Base-by-base conservation (phyloP, 2,888 invertebrate genomes). In the Sycophila texana region DNA sequence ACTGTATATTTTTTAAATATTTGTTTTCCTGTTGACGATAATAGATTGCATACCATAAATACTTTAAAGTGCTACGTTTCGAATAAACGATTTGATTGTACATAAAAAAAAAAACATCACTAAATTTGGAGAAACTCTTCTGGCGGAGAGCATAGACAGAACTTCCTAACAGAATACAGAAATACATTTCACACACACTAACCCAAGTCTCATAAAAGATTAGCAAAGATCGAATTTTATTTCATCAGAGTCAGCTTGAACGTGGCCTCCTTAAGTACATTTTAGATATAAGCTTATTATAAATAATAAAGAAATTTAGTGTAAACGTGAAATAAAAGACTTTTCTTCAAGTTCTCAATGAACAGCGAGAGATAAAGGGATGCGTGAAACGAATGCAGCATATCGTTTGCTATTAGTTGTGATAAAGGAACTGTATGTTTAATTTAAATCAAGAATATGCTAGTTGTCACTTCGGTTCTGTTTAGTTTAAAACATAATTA, bases 211-310 rank as follows among this genome's bases (percentile, higher is more conserved):
- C 68, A 58, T 66, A 74, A 71, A 39, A 10, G 14, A 61, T 67
- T 77, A 51, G 49, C 30, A 26, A 67, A 30, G 18, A 16, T 70
- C 26, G 20, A 66, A 68, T 49, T 67, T 77, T 71, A 57, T 67
- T 81, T 77, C 53, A 71, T 74, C 20, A 77, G 68, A 77, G 68
- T 78, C 72, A 72, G 73, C 75, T 78, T 65, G 53, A 75, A 60
- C 22, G 49, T 73, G 74, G 76, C 70, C 66, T 79, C 73, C 60
- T 66, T 55, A 53, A 61, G 39, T 75, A 74, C 65, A 76, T 70
- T 63, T 22, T 79, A 76, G 70, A 55, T 66, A 16, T 76, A 81
- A 81, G 79, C 70, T 70, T 81, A 74, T 22, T 55, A 74, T 75
- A 61, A 75, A 75, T 72, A 66, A 78, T 18, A 47, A 72, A 61